These are phyloP conservation scores for Ernsta delagoae DNA, from an alignment of 2,888 invertebrate genomes.

Conservation along the genomic window DNA sequence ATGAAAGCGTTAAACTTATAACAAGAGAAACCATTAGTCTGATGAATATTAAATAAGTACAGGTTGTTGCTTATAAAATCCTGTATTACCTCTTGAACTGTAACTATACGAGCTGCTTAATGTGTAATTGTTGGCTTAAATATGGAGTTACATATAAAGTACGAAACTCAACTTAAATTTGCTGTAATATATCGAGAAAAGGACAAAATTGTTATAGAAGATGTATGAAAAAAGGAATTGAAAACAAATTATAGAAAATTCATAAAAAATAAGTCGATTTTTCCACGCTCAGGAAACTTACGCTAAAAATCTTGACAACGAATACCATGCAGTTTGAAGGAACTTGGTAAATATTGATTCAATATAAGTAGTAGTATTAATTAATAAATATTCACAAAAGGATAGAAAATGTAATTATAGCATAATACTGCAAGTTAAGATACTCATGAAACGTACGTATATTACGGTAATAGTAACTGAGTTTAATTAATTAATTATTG, in stretches of 20 bases:
- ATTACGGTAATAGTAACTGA: neutral
- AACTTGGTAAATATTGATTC: too few relatives aligned
- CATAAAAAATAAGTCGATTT: too few relatives aligned
- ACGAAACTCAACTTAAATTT: neutral
- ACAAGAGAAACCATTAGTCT: constrained; percentile 28
- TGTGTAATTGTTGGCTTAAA: neutral
- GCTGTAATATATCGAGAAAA: neutral
- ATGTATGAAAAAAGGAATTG: neutral
- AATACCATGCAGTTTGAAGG: too few relatives aligned
- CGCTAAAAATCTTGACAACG: too few relatives aligned
- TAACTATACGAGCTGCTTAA: neutral
- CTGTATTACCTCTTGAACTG: constrained; percentile 18
- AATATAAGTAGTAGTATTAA: too few relatives aligned
- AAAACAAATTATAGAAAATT: neutral
- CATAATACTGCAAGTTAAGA: neutral
- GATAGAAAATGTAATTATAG: neutral
- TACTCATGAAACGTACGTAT: neutral
- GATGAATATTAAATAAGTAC: constrained; percentile 31
- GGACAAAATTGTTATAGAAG: neutral
- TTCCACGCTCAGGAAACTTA: too few relatives aligned
- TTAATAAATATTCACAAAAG: too few relatives aligned
- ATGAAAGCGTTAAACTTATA: constrained; percentile 32
- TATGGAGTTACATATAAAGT: neutral
- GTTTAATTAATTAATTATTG: constrained; percentile 3
- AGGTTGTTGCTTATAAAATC: constrained; percentile 33